Conservation (phyloP, 2,888 invertebrate genomes). For the Heliconius aoede region DNA sequence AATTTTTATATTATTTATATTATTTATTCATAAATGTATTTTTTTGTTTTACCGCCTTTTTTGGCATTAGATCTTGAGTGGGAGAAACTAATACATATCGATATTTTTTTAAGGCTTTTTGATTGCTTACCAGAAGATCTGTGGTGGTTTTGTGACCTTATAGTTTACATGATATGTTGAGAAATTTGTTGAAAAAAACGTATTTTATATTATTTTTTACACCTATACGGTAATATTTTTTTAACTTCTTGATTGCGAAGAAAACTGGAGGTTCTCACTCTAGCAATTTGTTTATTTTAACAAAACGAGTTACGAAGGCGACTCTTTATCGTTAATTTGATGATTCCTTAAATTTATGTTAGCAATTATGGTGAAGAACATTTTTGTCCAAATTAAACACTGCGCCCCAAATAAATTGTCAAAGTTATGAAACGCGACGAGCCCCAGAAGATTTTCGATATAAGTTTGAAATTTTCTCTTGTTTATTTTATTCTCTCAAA, state of each 20-base stretch:
- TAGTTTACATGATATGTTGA: too few species aligned
- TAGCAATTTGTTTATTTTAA: slow-evolving; percentile 19
- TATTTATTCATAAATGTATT: too few species aligned
- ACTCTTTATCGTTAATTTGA: slow-evolving; percentile 14
- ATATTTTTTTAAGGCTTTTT: too few species aligned
- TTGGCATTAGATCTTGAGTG: too few species aligned
- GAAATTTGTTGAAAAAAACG: too few species aligned
- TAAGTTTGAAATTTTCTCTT: not conserved
- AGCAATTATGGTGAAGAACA: slow-evolving; percentile 14
- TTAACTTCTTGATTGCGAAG: not conserved
- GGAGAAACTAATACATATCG: too few species aligned
- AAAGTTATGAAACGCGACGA: not conserved
- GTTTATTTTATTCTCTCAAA: not conserved
- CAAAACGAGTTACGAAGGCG: slow-evolving; percentile 17
- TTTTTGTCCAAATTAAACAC: slow-evolving; percentile 18
- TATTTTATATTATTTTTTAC: too few species aligned
- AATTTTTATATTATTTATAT: too few species aligned
- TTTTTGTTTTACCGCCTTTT: too few species aligned
- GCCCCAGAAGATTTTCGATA: not conserved
- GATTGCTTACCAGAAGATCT: too few species aligned
- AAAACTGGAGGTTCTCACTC: not conserved
- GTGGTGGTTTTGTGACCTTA: too few species aligned
- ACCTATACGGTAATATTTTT: too few species aligned
- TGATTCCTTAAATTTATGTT: slow-evolving; percentile 21
- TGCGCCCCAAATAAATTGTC: not conserved